Percentiles rank a stretch among this genome's conserved stretches.
Evolutionary conservation across 2,113 vertebrate genomes (phyloP).

Genomic region (Apeltes quadracus): DNA sequence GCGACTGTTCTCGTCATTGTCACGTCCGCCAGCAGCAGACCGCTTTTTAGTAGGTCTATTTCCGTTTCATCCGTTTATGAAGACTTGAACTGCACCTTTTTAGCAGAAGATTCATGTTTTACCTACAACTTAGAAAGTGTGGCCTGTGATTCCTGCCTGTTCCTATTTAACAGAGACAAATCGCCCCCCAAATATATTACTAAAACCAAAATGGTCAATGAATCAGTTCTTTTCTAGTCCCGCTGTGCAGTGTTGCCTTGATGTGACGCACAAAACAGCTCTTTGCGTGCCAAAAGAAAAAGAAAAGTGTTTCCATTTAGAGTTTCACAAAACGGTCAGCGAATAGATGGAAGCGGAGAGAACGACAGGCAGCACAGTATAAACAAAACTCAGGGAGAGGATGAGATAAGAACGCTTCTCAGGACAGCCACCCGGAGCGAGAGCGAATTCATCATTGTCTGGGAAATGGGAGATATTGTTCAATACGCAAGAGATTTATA

Average conservation of each 20-base stretch:
- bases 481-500: constrained; percentile 62
- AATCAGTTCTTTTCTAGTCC: constrained; percentile 8
- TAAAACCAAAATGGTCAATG: constrained; percentile 12
- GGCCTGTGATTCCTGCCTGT: neutral
- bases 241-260: constrained; percentile 9
- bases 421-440: constrained; percentile 47
- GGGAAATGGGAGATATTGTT: constrained; percentile 41
- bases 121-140: neutral
- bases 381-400: constrained; percentile 2
- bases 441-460: constrained; percentile 58
- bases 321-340: constrained; percentile 25
- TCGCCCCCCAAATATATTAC: neutral
- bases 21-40: neutral
- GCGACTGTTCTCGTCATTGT: neutral
- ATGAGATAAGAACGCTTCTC: constrained; percentile 48
- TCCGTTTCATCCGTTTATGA: neutral
- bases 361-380: constrained; percentile 1
- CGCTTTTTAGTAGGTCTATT: neutral
- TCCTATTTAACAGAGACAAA: neutral
- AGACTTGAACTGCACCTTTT: neutral
- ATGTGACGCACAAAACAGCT: constrained; percentile 30
- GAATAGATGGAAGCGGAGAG: constrained; percentile 20
- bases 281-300: constrained; percentile 26
- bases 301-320: constrained; percentile 8
- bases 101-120: neutral